Base-by-base conservation (phyloP, 2,113 vertebrate genomes). In the Puma concolor region DNA sequence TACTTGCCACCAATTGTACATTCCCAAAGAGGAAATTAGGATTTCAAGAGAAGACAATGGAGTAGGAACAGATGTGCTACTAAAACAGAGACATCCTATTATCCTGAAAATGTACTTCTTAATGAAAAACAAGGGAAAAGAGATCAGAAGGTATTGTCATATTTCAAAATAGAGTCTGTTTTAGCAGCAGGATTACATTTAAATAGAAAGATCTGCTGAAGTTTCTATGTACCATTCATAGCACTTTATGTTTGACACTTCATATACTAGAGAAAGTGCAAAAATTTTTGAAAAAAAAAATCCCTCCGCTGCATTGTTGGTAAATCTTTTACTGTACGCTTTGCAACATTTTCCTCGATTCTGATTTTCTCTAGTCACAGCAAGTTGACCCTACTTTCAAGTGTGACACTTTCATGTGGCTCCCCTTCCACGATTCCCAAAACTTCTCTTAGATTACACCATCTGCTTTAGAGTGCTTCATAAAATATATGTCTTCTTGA, bases 21-120 rank as follows among this genome's bases (percentile, higher is more conserved):
- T 95, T 93, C 66, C 87, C 86, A 94, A 84, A 77, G 93, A 98
- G 94, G 80, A 96, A 95, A 95, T 94, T 85, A 86, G 54, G 87
- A 95, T 97, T 95, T 95, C 80, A 92, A 82, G 74, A 63, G 89
- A 92, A 95, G 92, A 94, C 69, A 69, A 67, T 63, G 80, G 23
- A 67, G 44, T 10, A 50, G n/a, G 50, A 96, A 96, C 96, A 98
- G 97, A 98, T 98, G 98, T 81, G 80, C 69, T 77, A 57, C 85
- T 96, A 86, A 96, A 95, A 94, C 54, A 89, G 79, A 95, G 66
- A 63, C 91, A 89, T 87, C 77, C 72, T 93, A 71, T 98, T 97
- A 97, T 85, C 80, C 95, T 52, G 54, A 67, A 97, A 97, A 57
- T 93, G 85, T 93, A n/a, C 82, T 93, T 44, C 67, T 13, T 89